Conservation (phyloP, 2,797 vertebrate genomes). For the Hippoglossus hippoglossus region DNA sequence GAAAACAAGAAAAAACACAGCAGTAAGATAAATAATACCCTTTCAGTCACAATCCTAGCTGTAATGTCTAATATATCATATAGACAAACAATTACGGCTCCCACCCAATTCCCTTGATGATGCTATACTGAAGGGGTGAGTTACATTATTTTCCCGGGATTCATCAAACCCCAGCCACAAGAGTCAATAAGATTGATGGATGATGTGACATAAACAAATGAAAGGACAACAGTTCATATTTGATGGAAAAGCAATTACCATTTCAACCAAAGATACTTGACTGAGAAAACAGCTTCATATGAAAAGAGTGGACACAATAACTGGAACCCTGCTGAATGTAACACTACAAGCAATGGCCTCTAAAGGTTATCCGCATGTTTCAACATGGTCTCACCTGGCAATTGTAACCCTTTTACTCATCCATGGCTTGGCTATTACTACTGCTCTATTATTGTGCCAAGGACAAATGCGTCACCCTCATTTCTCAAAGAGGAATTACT, state of each 20-base stretch:
- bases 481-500: not conserved
- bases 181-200: slow-evolving; percentile 39
- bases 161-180: slow-evolving; percentile 10
- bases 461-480: not conserved
- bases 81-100: slow-evolving; percentile 7
- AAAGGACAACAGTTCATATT: slow-evolving; percentile 13
- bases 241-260: slow-evolving; percentile 21
- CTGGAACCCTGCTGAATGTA: not conserved
- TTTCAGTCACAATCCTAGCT: not conserved
- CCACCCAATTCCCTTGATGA: not conserved
- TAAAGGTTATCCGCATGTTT: not conserved
- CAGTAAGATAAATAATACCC: not conserved
- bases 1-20: not conserved
- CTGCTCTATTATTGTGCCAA: too few species aligned
- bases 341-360: not conserved
- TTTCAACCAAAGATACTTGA: not conserved
- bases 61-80: slow-evolving; percentile 12
- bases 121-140: slow-evolving; percentile 1
- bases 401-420: too few species aligned
- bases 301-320: not conserved
- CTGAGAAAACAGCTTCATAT: not conserved
- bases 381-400: too few species aligned
- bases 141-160: slow-evolving; percentile 4
- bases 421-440: too few species aligned
- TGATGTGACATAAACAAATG: slow-evolving; percentile 37